Evolutionary conservation across 2,113 vertebrate species (phyloP), one percentile per base, ranked within the genome.

Genomic region (Mastomys natalensis): DNA sequence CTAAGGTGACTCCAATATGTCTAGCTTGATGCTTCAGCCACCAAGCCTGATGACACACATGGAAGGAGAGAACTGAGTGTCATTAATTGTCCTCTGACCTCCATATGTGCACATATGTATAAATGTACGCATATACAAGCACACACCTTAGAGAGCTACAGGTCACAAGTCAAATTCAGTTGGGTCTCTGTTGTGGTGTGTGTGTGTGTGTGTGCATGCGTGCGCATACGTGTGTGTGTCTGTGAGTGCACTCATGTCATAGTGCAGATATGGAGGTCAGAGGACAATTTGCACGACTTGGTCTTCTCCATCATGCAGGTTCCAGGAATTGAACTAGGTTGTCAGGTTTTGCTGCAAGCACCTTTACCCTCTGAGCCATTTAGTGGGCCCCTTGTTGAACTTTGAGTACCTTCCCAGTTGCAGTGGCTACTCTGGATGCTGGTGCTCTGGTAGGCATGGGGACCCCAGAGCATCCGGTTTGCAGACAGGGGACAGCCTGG

Each of bases 371-470:
- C 55, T 60, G 3, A 10, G 62, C 16, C 48, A 24, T 58, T 84
- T 17, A 3, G 26, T 43, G 15, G 26, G 13, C 55, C 58, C 81
- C 80, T 19, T 9, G 24, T 34, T 43, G 24, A 53, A 34, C 37
- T n/a, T 16, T 1, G 89, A 82, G 34, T n/a, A 58, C 19, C 43
- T 29, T 22, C 5, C 22, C 5, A 34, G 2, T 1, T 1, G 51
- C 1, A 8, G 51, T 26, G 80, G 40, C 26, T 53, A 37, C 48
- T 60, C 62, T 22, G 26, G 55, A 19, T 13, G 10, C 19, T 7
- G 37, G 37, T 16, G 40, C 12, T 12, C 5, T 0, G n/a, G 8
- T 0, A 68, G 8, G 37, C 13, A 0, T 15, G 0, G 21, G 37
- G 43, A 3, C 15, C 43, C 37, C 51, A 31, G 8, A 12, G 40